Conservation (phyloP, 2,888 invertebrate species). For the Drosophila cyrtoloma region DNA sequence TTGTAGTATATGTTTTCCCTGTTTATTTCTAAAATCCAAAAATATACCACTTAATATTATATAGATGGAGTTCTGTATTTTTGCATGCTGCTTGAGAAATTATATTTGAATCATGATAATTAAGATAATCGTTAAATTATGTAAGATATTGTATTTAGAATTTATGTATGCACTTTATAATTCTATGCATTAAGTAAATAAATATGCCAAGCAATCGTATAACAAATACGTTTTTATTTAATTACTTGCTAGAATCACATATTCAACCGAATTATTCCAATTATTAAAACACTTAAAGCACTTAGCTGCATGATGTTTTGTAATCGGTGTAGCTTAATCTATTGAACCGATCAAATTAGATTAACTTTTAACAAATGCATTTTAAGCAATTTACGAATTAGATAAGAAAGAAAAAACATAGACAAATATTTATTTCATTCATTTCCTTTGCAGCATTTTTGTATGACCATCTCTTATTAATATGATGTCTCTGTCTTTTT, state of each 20-base stretch:
- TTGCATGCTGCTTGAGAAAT: neutral
- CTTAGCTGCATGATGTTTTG: neutral
- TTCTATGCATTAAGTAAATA: neutral
- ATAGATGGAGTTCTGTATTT: neutral
- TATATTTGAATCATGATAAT: neutral
- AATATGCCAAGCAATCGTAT: neutral
- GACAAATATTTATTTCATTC: neutral
- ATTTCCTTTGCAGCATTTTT: neutral
- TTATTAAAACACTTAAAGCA: neutral
- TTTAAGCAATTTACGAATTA: neutral
- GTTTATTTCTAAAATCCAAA: neutral
- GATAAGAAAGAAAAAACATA: neutral
- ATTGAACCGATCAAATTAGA: neutral
- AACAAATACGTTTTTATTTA: neutral
- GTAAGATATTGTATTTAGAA: neutral
- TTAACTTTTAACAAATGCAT: neutral
- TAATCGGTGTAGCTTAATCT: neutral
- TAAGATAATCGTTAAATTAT: neutral
- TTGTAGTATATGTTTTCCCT: neutral
- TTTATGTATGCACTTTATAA: neutral
- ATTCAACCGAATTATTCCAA: neutral
- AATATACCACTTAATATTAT: neutral
- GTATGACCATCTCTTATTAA: neutral
- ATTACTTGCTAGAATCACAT: neutral
- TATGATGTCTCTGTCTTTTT: neutral